Conservation (phyloP, 1,140 invertebrate genomes). For the Trichonephila inaurata region DNA sequence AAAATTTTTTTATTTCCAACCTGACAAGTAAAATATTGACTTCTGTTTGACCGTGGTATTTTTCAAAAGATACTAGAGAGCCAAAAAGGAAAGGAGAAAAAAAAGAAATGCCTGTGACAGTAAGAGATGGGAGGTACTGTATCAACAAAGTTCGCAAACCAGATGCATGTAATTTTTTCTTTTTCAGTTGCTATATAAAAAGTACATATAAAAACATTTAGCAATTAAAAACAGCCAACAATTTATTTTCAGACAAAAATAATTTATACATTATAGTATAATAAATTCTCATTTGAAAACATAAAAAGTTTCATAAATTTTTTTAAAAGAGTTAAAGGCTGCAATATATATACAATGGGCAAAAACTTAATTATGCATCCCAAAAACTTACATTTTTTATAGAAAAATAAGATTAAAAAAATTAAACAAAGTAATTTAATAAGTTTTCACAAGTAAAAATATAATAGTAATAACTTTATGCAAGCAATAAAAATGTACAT, state of each 20-base stretch:
- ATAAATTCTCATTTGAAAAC: too few relatives aligned
- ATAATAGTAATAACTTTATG: neutral
- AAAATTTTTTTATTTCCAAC: neutral
- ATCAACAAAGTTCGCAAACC: constrained; percentile 8
- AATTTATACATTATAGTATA: too few relatives aligned
- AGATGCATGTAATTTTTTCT: neutral
- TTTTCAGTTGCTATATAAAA: neutral
- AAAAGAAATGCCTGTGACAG: neutral
- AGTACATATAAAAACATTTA: neutral
- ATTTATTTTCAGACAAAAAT: too few relatives aligned
- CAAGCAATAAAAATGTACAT: neutral
- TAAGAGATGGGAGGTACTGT: constrained; percentile 8
- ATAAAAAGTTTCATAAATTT: too few relatives aligned
- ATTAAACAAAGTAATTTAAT: too few relatives aligned
- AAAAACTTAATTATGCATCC: too few relatives aligned
- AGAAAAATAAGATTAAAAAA: too few relatives aligned
- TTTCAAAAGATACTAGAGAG: constrained; percentile 24
- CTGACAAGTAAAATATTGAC: constrained; percentile 4
- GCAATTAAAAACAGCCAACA: neutral
- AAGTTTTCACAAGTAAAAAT: too few relatives aligned
- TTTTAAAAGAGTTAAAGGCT: too few relatives aligned
- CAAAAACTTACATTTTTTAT: too few relatives aligned
- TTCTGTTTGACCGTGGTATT: constrained; percentile 33
- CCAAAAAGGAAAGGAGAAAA: neutral
- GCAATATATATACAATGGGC: too few relatives aligned